Evolutionary conservation across 2,888 invertebrate species (phyloP).

Genomic region (Sphecodes monilicornis): DNA sequence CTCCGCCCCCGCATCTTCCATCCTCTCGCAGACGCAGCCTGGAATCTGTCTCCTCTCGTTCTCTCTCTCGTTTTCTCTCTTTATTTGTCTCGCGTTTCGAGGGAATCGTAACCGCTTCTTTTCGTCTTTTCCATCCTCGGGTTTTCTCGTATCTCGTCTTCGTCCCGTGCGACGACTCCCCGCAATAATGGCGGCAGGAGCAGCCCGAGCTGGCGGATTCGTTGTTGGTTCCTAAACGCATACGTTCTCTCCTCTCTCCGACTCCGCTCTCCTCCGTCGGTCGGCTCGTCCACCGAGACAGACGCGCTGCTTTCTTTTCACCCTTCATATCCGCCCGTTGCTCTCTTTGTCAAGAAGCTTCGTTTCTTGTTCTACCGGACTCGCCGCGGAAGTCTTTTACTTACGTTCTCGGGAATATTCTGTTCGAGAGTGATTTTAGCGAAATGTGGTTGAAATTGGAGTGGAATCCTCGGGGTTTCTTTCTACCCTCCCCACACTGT

Average conservation of each 20-base stretch:
- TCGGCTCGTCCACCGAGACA: conserved; percentile 11
- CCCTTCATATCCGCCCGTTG: not conserved
- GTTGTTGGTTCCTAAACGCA: conserved; percentile 27
- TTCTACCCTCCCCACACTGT: not conserved
- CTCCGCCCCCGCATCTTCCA: conserved; percentile 47
- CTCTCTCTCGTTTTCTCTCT: not conserved
- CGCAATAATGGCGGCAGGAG: conserved; percentile 32
- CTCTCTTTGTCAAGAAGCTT: conserved; percentile 2
- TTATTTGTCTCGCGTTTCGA: conserved; percentile 3
- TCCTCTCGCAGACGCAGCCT: conserved; percentile 36
- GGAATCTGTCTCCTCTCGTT: conserved; percentile 17
- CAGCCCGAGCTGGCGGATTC: not conserved
- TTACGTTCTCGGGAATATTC: conserved; percentile 8
- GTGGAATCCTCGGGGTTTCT: conserved; percentile 3
- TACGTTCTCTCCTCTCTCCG: not conserved
- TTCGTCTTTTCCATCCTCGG: not conserved
- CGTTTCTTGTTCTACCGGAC: conserved; percentile 20
- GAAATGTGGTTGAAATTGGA: conserved; percentile 18
- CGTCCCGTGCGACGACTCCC: conserved; percentile 36
- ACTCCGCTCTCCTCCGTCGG: not conserved
- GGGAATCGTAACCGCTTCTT: conserved; percentile 9
- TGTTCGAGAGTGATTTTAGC: conserved; percentile 15
- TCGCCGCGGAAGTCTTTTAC: conserved; percentile 15
- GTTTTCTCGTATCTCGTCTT: conserved; percentile 51
- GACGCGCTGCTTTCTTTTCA: conserved; percentile 4